These are phyloP conservation scores for Tiaroga cobitis DNA, from an alignment of 2,797 vertebrate genomes.

Conservation along the genomic window DNA sequence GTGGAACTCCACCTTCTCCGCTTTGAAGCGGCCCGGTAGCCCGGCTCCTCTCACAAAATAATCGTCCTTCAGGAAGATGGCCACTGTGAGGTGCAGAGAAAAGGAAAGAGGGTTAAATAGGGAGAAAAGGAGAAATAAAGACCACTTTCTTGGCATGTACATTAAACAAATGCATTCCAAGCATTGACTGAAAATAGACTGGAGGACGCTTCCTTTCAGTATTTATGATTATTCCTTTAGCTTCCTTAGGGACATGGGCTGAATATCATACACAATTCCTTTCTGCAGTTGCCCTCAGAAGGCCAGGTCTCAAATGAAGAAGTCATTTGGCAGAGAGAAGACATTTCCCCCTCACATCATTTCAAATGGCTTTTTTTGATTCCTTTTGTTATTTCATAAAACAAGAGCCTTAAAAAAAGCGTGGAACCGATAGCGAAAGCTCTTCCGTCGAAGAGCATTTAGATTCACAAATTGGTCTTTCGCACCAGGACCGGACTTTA, in stretches of 20 bases:
- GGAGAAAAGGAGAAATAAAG: constrained; percentile 10
- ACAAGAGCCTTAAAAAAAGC: constrained; percentile 50
- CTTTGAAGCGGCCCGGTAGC: constrained; percentile 92
- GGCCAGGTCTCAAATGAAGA: constrained; percentile 60
- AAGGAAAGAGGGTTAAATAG: constrained; percentile 51
- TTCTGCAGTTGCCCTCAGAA: constrained; percentile 52
- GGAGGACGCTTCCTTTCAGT: constrained; percentile 40
- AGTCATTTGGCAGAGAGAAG: constrained; percentile 64
- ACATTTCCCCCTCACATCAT: constrained; percentile 54
- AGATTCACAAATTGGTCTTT: constrained; percentile 62
- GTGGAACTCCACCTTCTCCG: constrained; percentile 96
- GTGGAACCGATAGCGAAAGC: constrained; percentile 43
- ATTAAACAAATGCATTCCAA: constrained; percentile 15
- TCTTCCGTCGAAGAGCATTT: constrained; percentile 34
- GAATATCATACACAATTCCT: constrained; percentile 53
- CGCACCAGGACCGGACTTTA: constrained; percentile 61
- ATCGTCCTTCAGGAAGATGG: constrained; percentile 93
- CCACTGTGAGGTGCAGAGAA: constrained; percentile 78
- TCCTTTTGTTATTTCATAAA: constrained; percentile 64
- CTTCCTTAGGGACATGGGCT: constrained; percentile 48
- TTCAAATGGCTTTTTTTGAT: constrained; percentile 58
- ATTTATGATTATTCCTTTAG: constrained; percentile 57
- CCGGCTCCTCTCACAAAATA: constrained; percentile 94
- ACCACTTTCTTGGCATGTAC: not conserved
- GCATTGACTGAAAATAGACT: constrained; percentile 21